Base-by-base conservation (phyloP, 2,888 invertebrate genomes). In the Leptopilina syphax region DNA sequence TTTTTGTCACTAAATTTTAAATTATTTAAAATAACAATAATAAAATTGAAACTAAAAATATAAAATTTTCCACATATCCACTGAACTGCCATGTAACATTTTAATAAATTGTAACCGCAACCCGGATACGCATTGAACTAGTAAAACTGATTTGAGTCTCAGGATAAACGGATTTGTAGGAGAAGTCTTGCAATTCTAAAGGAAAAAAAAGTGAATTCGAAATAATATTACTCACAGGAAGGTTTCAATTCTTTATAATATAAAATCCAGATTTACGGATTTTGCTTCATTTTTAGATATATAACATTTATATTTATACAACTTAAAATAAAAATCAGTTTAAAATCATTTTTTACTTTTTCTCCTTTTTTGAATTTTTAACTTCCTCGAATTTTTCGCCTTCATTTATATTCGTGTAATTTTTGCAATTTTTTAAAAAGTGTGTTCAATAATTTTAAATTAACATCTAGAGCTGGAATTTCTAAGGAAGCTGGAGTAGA, bases 401-500 rank as follows among this genome's bases (percentile, higher is more conserved):
- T 34, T 47, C 47, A 47, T 47, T 47, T 47, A 47, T 47, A 34
- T 34, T 34, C 34, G 18, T 34, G 3, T 34, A 3, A 2, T 3
- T 34, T 34, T 34, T 34, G 4, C 34, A 34, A 1, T 34, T 34
- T 34, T 34, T 34, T 34, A 34, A 34, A 34, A 34, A 34, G 34
- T 34, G 34, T 4, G 34, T 34, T 34, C 2, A 4, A 34, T 2
- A 34, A 34, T 34, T 34, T 34, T 34, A 34, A 34, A 34, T 34
- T 34, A 3, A 3, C 34, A 34, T 34, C 34, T 34, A 34, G 34
- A 34, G 3, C 3, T 34, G 34, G 4, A 34, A 34, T 34, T 34
- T 83, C 79, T 8, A 47, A 47, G 88, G 89, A 47, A 90, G 79
- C 80, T 92, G 91, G 70, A 92, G 77, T 5, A 91, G 87, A 77